These are phyloP conservation scores for Cantharis rustica DNA, from an alignment of 2,888 invertebrate species.

Conservation along the genomic window DNA sequence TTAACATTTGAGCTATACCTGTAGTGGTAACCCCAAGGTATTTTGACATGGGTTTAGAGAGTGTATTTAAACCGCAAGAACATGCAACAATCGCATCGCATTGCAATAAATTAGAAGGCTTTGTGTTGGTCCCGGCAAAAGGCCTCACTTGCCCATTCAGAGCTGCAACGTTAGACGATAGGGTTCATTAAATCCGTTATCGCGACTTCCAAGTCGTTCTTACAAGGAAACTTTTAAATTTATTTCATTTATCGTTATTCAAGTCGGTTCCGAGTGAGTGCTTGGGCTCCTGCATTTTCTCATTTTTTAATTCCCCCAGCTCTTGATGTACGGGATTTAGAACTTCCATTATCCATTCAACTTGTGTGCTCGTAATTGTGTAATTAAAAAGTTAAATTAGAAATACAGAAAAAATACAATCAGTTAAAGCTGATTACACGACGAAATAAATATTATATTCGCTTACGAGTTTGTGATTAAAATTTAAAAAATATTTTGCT, in stretches of 20 bases:
- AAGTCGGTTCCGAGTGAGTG: slow-evolving; percentile 29
- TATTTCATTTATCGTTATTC: slow-evolving; percentile 56
- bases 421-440: not conserved
- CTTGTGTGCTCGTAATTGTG: slow-evolving; percentile 3
- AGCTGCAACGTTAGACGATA: slow-evolving; percentile 49
- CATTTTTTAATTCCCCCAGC: slow-evolving; percentile 23
- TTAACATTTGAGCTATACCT: slow-evolving; percentile 24
- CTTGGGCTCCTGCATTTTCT: slow-evolving; percentile 29
- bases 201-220: slow-evolving; percentile 52
- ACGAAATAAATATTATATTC: not conserved
- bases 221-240: slow-evolving; percentile 56
- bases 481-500: not conserved
- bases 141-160: slow-evolving; percentile 43
- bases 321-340: slow-evolving; percentile 16
- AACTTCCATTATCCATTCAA: slow-evolving; percentile 15
- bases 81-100: slow-evolving; percentile 54
- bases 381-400: slow-evolving; percentile 11
- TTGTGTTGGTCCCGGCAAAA: slow-evolving; percentile 45
- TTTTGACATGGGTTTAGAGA: slow-evolving; percentile 30
- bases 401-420: not conserved
- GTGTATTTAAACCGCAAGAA: slow-evolving; percentile 44
- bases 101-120: slow-evolving; percentile 52
- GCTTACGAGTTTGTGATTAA: not conserved
- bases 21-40: slow-evolving; percentile 18
- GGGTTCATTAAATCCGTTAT: slow-evolving; percentile 57